Base-by-base conservation (phyloP, 2,888 invertebrate genomes). In the Dermolepida albohirtum region DNA sequence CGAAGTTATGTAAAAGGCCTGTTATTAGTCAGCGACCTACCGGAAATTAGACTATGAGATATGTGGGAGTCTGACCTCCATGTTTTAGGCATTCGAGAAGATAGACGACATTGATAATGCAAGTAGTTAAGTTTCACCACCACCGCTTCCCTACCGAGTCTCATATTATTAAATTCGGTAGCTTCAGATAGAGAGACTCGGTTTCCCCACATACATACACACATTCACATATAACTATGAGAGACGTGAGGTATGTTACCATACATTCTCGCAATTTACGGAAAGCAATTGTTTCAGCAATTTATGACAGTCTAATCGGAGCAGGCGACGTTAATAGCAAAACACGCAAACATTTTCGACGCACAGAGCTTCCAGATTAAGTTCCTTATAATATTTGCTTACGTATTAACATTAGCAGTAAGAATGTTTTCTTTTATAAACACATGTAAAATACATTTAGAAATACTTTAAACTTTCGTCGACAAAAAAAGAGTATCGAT, bases 41-140 rank as follows among this genome's bases (percentile, higher is more conserved):
- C 77, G 78, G 77, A 78, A 78, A 77, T 78, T 77, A 77, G 76
- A 77, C 75, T 74, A 73, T 75, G 76, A 78, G 76, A 78, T 77
- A 78, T 78, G 77, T 76, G 75, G 71, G 72, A 70, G 70, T 72
- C 70, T 72, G 73, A 72, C 73, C 73, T 74, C 73, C 73, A 73
- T 73, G 74, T 74, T 74, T 75, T 74, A 74, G 73, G 70, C 71
- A 68, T 68, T 55, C 70, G 66, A 16, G 66, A 52, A 75, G 74
- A 75, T 74, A 70, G 73, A 74, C 74, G 73, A 73, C 74, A 73
- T 73, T 71, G 74, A 74, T 75, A 74, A 73, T 73, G 72, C 72
- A 71, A 73, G 72, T 72, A 74, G 74, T 74, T 74, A 70, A 74
- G 73, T 74, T 74, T 72, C 68, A 68, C 67, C 55, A 14, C 50